Evolutionary conservation across 1,140 invertebrate species (phyloP).

Genomic region (Meloidogyne chitwoodi): DNA sequence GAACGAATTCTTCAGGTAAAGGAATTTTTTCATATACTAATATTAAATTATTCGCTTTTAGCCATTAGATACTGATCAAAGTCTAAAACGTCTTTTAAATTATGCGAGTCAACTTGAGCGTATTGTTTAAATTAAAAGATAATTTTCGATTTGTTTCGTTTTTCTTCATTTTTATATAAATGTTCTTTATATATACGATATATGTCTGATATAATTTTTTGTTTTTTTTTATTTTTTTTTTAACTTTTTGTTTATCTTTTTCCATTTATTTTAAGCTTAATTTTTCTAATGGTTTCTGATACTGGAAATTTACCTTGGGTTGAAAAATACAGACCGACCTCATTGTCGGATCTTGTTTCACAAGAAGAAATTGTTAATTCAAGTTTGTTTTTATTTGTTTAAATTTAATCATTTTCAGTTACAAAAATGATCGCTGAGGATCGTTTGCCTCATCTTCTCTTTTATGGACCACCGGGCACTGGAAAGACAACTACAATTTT

Average conservation of each 20-base stretch:
- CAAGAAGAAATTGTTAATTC: slow-evolving; percentile 94
- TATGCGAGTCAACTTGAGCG: not conserved
- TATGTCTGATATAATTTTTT: not conserved
- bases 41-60: not conserved
- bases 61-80: not conserved
- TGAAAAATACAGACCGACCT: slow-evolving; percentile 90
- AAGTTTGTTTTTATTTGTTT: slow-evolving; percentile 66
- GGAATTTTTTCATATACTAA: not conserved
- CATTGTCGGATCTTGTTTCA: slow-evolving; percentile 85
- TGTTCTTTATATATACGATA: not conserved
- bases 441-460: slow-evolving; percentile 87
- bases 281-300: not conserved
- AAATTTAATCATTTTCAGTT: slow-evolving; percentile 68
- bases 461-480: slow-evolving; percentile 97
- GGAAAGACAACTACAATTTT: slow-evolving; percentile 97
- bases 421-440: slow-evolving; percentile 85
- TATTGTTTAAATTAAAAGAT: not conserved
- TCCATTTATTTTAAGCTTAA: not conserved
- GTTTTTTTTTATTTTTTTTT: not conserved
- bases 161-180: not conserved
- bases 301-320: slow-evolving; percentile 69
- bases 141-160: not conserved
- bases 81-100: not conserved
- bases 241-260: not conserved
- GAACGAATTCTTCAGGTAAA: not conserved